Evolutionary conservation across 1,140 invertebrate species (phyloP), one percentile per base, ranked within the genome.

Genomic region (Triops cancriformis): DNA sequence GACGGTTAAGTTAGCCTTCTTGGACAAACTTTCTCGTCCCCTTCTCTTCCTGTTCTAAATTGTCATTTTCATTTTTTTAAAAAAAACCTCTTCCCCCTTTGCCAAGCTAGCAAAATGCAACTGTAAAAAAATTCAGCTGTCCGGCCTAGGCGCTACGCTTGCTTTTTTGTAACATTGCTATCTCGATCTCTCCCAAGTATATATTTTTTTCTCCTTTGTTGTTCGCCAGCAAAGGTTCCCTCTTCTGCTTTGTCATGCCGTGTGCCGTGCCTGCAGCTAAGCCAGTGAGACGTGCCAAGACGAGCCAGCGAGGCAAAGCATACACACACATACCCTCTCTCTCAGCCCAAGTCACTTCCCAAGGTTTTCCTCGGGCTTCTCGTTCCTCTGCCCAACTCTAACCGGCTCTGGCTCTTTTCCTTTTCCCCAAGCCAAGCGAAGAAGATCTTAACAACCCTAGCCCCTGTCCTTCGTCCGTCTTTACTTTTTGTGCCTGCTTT

Each of bases 221-320:
- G 51, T 3, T 12, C 2, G 51, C 51, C 51, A 64, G 51, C 14
- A 64, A 64, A 64, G 51, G 51, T 18, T 64, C 51, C 51, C 45
- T 18, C 51, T 64, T 64, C 23, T n/a, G 51, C 51, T 64, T 64
- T 64, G 51, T 64, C 51, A 64, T 64, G n/a, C 51, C 51, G 51
- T 23, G 51, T 64, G 14, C 23, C 51, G 51, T 64, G 51, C 51
- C 51, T 64, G 51, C 51, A 37, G 31, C 51, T 23, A 64, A 23
- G 51, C 0, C 51, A 64, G 51, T 9, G 51, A 64, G 51, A 64
- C 51, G 51, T 64, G 51, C 51, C 51, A 64, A 64, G 51, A 64
- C 51, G 51, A 64, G n/a, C 51, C 51, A 64, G 51, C 51, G 51
- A 64, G 51, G 51, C 51, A 64, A 64, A 64, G 51, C 51, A 64